Conservation (phyloP, 2,113 vertebrate genomes). For the Sula dactylatra region DNA sequence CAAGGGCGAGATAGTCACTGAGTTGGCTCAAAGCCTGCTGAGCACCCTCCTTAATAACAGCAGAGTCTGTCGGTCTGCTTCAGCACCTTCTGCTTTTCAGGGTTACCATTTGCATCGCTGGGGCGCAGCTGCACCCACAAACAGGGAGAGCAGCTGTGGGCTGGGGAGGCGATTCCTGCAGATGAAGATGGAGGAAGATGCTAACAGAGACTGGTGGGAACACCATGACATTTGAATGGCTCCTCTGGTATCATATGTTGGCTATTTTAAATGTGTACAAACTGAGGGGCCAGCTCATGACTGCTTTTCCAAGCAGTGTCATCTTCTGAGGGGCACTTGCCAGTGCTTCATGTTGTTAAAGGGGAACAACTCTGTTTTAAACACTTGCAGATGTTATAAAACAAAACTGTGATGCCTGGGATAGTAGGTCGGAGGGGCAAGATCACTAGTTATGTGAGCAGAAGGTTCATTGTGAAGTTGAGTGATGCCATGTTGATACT, state of each 20-base stretch:
- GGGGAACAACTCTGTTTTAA: too few relatives aligned
- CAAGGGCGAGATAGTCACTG: accelerated
- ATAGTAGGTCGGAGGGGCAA: neutral
- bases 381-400: neutral
- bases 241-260: neutral
- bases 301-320: neutral
- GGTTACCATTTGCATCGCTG: neutral
- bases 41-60: neutral
- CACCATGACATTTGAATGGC: neutral
- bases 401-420: neutral
- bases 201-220: neutral
- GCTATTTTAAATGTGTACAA: neutral
- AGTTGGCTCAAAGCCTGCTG: neutral
- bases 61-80: neutral
- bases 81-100: neutral
- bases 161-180: neutral
- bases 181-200: neutral
- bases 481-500: neutral
- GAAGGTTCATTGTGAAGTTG: neutral
- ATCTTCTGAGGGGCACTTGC: neutral
- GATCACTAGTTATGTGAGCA: accelerated
- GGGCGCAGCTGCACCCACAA: neutral
- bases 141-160: neutral
- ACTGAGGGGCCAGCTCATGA: neutral
- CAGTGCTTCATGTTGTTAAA: neutral